Base-by-base conservation (phyloP, 2,888 invertebrate genomes). In the Euplagia quadripunctaria region DNA sequence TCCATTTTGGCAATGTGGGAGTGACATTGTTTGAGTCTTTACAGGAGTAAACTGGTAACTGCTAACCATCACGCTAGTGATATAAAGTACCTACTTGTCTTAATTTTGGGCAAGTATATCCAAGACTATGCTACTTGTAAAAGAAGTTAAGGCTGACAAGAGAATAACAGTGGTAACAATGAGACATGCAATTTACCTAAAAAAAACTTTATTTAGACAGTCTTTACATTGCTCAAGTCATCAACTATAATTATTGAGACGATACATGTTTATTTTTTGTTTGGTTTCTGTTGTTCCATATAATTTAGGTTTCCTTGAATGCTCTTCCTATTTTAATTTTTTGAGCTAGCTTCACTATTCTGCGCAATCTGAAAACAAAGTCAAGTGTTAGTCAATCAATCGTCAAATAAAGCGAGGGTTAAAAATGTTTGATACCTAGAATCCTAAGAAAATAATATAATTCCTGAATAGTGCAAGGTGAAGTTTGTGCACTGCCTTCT, bases 311-410 rank as follows among this genome's bases (percentile, higher is more conserved):
- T 72, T 70, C 79, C 66, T 86, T 88, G 74, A 91, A 90, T 78
- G 91, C 91, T 87, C 93, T 89, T 85, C 91, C 90, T 72, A 91
- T 80, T 84, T 95, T 96, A 68, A 94, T 83, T 86, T 92, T 95
- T 82, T 96, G 95, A 42, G 95, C 94, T 41, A 95, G 85, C 82
- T 94, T 94, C 1, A 96, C 93, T 72, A 96, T 89, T 85, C 95
- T 93, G 66, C 94, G 85, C 84, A 96, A 92, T 78, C 96, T 96
- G 94, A 78, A 94, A 94, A 72, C 71, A 77, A 81, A 55, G 20
- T 41, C 17, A 17, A 67, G 14, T 42, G 17, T 61, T 61, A 58
- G 20, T 58, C 20, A 12, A 4, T 61, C 9, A 20, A 17, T 17
- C 6, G n/a, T 61, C 1, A 61, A 61, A 20, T 61, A 31, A 61